These are phyloP conservation scores for Xyrauchen texanus DNA, from an alignment of 2,113 vertebrate species.

Conservation along the genomic window DNA sequence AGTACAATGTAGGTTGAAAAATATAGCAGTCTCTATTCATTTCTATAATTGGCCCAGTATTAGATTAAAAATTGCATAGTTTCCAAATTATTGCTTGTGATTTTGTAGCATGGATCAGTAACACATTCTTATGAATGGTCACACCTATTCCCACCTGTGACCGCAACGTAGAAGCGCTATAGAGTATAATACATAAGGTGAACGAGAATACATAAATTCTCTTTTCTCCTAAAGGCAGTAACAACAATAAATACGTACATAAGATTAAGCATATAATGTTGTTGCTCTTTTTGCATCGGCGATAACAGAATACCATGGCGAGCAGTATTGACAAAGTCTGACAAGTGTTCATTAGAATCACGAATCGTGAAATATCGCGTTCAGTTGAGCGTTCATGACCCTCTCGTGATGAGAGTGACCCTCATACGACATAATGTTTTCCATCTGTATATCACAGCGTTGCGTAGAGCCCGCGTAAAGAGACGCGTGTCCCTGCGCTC, in stretches of 20 bases:
- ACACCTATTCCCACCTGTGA: conserved; percentile 65
- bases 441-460: conserved; percentile 87
- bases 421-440: conserved; percentile 89
- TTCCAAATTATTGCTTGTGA: conserved; percentile 94
- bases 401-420: conserved; percentile 92
- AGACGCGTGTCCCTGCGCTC: conserved; percentile 73
- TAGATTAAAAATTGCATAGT: conserved; percentile 95
- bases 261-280: conserved; percentile 68
- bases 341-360: conserved; percentile 65
- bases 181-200: conserved; percentile 74
- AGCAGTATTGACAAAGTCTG: conserved; percentile 66
- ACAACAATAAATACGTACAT: conserved; percentile 76
- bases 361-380: conserved; percentile 96
- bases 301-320: conserved; percentile 66
- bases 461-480: conserved; percentile 81
- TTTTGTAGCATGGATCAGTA: conserved; percentile 82
- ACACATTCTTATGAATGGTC: conserved; percentile 74
- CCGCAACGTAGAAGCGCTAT: conserved; percentile 66
- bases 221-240: conserved; percentile 76
- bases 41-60: conserved; percentile 87
- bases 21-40: conserved; percentile 85
- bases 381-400: conserved; percentile 92
- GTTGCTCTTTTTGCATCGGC: conserved; percentile 73
- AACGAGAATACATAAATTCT: conserved; percentile 67
- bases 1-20: conserved; percentile 92